A percentile compares a stretch with the other conserved stretches of the same genome.
Conservation (phyloP, 2,888 invertebrate species). For the Phengaris alcon region DNA sequence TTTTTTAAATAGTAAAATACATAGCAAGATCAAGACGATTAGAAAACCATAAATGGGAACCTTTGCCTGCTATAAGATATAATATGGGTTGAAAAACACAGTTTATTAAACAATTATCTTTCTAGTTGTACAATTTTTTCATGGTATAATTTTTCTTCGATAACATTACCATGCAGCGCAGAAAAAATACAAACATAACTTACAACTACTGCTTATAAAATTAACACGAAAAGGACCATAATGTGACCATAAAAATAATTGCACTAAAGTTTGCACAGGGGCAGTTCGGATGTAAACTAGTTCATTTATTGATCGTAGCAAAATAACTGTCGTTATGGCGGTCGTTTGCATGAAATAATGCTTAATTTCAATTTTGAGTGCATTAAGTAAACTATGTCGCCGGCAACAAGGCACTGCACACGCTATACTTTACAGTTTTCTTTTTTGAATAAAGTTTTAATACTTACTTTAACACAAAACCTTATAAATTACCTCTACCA, state of each 20-base stretch:
- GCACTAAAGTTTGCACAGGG: conserved; percentile 29
- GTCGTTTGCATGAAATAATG: conserved; percentile 73
- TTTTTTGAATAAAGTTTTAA: too few relatives aligned
- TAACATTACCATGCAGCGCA: not conserved
- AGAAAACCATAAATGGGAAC: too few relatives aligned
- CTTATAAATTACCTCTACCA: too few relatives aligned
- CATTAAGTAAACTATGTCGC: conserved; percentile 60
- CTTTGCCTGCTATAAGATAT: too few relatives aligned
- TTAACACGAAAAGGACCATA: conserved; percentile 21
- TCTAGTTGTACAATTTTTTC: not conserved
- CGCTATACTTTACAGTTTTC: conserved; percentile 28
- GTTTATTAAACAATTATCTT: not conserved
- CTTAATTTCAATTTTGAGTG: conserved; percentile 71
- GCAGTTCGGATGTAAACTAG: conserved; percentile 51
- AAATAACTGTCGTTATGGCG: conserved; percentile 59
- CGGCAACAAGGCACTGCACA: conserved; percentile 68
- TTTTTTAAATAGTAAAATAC: too few relatives aligned
- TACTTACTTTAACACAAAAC: too few relatives aligned
- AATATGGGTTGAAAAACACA: not conserved
- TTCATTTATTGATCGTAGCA: conserved; percentile 58
- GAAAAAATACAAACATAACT: not conserved
- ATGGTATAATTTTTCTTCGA: not conserved
- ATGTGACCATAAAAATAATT: conserved; percentile 30
- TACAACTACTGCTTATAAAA: not conserved
- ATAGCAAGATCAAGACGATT: too few relatives aligned